A percentile compares a stretch with the other conserved stretches of the same genome.
Evolutionary conservation across 2,113 vertebrate genomes (phyloP).

Genomic region (Mixornis gularis): DNA sequence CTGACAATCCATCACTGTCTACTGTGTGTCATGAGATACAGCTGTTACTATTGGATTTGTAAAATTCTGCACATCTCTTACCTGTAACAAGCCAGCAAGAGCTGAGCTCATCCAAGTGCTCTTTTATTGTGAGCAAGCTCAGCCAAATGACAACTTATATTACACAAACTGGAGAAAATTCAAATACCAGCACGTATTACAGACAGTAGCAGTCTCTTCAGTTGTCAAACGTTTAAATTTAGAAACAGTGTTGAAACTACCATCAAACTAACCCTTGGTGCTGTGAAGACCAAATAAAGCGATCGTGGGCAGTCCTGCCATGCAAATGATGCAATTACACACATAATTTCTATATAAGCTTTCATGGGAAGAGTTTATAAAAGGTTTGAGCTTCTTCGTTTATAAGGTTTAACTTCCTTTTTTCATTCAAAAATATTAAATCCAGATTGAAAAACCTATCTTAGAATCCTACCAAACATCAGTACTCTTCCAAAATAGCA

Average conservation of each 20-base stretch:
- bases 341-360: neutral
- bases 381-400: neutral
- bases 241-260: neutral
- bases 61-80: neutral
- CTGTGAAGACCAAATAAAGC: neutral
- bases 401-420: neutral
- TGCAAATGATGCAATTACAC: neutral
- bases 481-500: neutral
- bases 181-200: neutral
- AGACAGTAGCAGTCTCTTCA: neutral
- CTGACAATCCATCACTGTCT: neutral
- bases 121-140: neutral
- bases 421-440: neutral
- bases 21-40: neutral
- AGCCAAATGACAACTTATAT: neutral
- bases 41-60: neutral
- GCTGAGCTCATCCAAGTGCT: neutral
- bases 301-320: neutral
- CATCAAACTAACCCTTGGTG: neutral
- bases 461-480: neutral
- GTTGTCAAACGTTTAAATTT: neutral
- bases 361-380: neutral
- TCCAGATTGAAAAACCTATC: neutral
- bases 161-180: neutral
- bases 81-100: neutral